Conservation (phyloP, 2,797 vertebrate genomes). For the Phaenicophaeus curvirostris region DNA sequence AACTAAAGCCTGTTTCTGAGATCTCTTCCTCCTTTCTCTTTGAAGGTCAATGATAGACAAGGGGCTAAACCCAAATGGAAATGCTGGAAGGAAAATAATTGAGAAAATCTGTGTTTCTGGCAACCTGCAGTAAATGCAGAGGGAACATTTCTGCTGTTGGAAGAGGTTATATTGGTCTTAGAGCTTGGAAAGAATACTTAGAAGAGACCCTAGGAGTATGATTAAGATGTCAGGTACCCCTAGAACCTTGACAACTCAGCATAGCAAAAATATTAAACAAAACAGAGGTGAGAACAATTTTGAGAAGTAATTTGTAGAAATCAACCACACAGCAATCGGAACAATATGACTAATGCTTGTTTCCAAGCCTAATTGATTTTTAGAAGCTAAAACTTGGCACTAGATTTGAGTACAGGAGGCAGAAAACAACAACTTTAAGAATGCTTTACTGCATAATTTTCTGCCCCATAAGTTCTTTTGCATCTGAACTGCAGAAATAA, state of each 20-base stretch:
- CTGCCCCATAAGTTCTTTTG: slow-evolving; percentile 21
- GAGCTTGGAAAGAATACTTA: background rate
- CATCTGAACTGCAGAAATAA: background rate
- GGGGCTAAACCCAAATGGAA: background rate
- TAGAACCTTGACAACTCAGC: background rate
- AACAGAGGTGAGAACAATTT: background rate
- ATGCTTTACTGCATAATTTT: slow-evolving; percentile 25
- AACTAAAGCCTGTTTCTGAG: background rate
- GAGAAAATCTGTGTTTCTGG: background rate
- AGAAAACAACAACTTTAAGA: background rate
- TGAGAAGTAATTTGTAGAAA: background rate
- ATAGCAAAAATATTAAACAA: background rate
- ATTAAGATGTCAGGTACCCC: background rate
- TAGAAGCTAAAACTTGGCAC: background rate
- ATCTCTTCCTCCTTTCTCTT: background rate
- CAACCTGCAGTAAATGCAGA: background rate
- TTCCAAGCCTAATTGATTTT: slow-evolving; percentile 21
- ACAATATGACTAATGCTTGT: background rate
- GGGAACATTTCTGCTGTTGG: background rate
- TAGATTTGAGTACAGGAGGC: background rate
- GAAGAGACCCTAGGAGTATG: background rate
- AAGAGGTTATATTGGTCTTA: background rate
- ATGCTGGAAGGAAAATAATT: background rate
- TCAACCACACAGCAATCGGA: background rate
- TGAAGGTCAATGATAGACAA: background rate